Conservation (phyloP, 2,113 vertebrate species). For the Phylloscopus trochiloides region DNA sequence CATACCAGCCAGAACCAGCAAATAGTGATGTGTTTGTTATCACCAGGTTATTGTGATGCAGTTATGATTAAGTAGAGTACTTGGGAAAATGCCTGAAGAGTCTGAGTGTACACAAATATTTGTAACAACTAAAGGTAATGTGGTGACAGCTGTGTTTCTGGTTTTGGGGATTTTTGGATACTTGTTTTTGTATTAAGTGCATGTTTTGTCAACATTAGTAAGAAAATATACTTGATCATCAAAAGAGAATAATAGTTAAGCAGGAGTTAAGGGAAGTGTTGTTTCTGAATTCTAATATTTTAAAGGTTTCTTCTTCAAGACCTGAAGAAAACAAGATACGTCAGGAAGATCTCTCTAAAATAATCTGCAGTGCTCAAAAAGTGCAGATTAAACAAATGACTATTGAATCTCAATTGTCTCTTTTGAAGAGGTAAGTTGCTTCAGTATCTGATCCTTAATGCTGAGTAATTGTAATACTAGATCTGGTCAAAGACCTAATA, state of each 20-base stretch:
- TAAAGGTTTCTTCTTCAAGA: conserved; percentile 88
- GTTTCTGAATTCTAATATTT: conserved; percentile 23
- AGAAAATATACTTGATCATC: neutral
- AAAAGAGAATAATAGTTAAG: neutral
- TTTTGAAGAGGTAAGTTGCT: conserved; percentile 85
- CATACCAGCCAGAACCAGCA: neutral
- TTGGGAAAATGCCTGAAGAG: neutral
- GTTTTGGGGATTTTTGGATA: neutral
- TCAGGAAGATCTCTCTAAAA: conserved; percentile 91
- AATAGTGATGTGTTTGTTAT: neutral
- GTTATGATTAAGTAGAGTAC: neutral
- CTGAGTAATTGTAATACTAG: neutral
- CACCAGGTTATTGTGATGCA: neutral
- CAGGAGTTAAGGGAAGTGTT: neutral
- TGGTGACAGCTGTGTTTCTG: neutral
- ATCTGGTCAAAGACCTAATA: neutral
- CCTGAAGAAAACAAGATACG: conserved; percentile 91
- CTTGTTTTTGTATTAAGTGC: neutral
- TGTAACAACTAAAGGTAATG: neutral
- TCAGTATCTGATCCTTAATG: neutral
- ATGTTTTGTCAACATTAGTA: neutral
- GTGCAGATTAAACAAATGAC: conserved; percentile 91
- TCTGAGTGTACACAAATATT: neutral
- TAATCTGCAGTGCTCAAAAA: conserved; percentile 88
- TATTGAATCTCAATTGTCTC: conserved; percentile 85